Conservation (phyloP, 2,113 vertebrate genomes). For the Halichoerus grypus region DNA sequence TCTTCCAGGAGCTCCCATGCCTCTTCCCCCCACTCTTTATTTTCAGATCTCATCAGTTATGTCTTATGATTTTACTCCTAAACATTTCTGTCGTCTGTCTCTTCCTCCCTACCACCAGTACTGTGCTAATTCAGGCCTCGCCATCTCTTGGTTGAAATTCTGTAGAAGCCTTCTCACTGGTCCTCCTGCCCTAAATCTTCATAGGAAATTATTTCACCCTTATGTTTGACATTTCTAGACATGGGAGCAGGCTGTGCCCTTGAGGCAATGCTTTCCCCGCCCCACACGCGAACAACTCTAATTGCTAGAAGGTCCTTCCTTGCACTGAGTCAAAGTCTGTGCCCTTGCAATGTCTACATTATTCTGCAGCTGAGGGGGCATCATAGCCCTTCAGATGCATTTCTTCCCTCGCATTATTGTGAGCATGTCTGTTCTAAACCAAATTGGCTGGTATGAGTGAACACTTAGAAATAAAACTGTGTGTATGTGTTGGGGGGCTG, state of each 20-base stretch:
- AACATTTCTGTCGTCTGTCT: neutral
- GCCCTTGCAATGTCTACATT: neutral
- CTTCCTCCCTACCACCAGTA: neutral
- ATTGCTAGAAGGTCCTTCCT: neutral
- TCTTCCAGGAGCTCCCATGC: neutral
- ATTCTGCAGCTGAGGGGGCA: neutral
- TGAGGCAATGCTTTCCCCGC: neutral
- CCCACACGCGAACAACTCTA: neutral
- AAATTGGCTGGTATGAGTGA: neutral
- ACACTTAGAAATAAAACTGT: neutral
- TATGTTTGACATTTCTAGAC: neutral
- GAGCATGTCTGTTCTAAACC: neutral
- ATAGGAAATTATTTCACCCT: neutral
- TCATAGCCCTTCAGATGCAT: neutral
- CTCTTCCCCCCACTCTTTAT: neutral
- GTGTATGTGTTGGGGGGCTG: neutral
- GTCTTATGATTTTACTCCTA: neutral
- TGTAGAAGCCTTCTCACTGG: neutral
- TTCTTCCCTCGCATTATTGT: neutral
- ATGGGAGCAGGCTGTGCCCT: neutral
- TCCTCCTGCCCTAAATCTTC: neutral
- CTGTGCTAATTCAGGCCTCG: neutral
- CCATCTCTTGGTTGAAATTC: slow-evolving; percentile 1
- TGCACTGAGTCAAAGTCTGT: neutral
- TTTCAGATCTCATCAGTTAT: neutral